A percentile compares a stretch with the other conserved stretches of the same genome.
Evolutionary conservation across 2,113 vertebrate genomes (phyloP).

Genomic region (Rhinichthys klamathensis): DNA sequence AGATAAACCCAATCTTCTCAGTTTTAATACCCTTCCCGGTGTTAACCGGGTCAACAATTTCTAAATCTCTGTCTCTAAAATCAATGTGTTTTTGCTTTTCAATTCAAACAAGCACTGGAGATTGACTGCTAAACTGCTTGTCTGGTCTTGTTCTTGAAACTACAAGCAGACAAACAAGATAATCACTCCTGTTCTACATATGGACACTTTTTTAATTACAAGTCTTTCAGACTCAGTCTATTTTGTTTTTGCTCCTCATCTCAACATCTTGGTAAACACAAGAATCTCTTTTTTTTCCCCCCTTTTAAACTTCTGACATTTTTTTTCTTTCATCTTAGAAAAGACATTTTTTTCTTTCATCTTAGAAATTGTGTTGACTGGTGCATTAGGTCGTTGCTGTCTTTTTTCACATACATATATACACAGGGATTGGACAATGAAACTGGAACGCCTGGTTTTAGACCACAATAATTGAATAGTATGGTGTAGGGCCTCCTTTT

Average conservation of each 20-base stretch:
- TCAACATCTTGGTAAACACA: slow-evolving; percentile 16
- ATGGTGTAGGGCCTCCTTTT: too few species aligned
- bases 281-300: neutral
- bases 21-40: slow-evolving; percentile 61
- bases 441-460: too few species aligned
- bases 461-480: too few species aligned
- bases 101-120: slow-evolving; percentile 49
- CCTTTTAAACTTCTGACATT: neutral
- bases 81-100: slow-evolving; percentile 46
- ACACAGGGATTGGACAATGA: too few species aligned
- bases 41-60: slow-evolving; percentile 64
- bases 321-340: neutral
- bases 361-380: neutral
- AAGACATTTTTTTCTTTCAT: neutral
- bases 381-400: slow-evolving; percentile 1
- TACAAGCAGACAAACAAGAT: slow-evolving; percentile 72
- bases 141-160: slow-evolving; percentile 68
- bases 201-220: slow-evolving; percentile 69
- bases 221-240: slow-evolving; percentile 21
- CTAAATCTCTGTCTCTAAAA: slow-evolving; percentile 52
- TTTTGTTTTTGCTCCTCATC: slow-evolving; percentile 39
- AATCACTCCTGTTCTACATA: slow-evolving; percentile 69
- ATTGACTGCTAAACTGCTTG: slow-evolving; percentile 59
- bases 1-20: slow-evolving; percentile 60
- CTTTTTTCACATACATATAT: neutral